Percentiles rank a stretch among this genome's conserved stretches.
Evolutionary conservation across 2,797 vertebrate species (phyloP).

Genomic region (Scolopax rusticola): DNA sequence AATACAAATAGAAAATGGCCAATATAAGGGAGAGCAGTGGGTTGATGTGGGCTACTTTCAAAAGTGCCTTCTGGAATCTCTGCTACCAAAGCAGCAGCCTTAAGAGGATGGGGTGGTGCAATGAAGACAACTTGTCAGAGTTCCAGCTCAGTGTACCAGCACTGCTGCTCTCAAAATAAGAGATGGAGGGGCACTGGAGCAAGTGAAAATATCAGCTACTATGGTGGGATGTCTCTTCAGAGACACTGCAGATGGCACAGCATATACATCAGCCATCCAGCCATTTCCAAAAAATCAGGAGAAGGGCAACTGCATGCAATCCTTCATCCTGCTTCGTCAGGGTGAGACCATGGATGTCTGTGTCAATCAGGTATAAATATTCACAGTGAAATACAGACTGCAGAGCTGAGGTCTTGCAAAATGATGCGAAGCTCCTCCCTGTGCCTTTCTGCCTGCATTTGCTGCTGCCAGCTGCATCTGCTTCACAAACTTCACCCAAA

Average conservation of each 20-base stretch:
- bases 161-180: neutral
- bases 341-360: neutral
- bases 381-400: neutral
- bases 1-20: neutral
- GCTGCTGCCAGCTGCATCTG: conserved; percentile 35
- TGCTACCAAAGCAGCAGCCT: neutral
- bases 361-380: neutral
- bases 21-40: neutral
- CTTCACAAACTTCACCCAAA: neutral
- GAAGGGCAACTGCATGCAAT: neutral
- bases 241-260: neutral
- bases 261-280: neutral
- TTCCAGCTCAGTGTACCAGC: accelerated
- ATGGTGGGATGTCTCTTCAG: neutral
- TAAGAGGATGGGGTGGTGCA: accelerated
- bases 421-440: neutral
- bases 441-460: neutral
- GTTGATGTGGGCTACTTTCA: neutral
- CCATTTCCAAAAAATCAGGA: neutral
- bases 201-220: neutral
- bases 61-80: neutral
- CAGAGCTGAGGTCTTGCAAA: neutral
- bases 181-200: neutral
- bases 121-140: neutral
- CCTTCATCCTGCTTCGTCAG: neutral